Conservation (phyloP, 2,888 invertebrate genomes). For the Pseudoips prasinana region DNA sequence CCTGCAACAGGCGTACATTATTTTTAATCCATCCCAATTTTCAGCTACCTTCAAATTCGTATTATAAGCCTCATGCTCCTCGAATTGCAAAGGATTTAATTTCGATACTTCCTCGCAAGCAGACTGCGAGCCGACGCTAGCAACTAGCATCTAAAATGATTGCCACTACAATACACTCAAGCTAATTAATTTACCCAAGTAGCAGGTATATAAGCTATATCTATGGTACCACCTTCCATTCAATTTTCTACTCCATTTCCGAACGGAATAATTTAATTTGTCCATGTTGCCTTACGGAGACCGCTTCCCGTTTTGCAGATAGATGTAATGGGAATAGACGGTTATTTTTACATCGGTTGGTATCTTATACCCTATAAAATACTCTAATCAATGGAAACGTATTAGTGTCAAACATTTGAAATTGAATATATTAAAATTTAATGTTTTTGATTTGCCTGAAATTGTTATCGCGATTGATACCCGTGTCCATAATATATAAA, state of each 20-base stretch:
- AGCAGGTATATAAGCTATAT: constrained; percentile 16
- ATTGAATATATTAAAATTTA: too few species aligned
- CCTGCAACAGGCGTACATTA: too few species aligned
- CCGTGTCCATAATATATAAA: too few species aligned
- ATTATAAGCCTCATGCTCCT: constrained; percentile 7
- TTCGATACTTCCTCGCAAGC: background rate
- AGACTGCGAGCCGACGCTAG: background rate
- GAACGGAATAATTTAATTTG: constrained; percentile 72
- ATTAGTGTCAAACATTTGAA: too few species aligned
- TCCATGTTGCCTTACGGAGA: constrained; percentile 44
- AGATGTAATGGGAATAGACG: background rate
- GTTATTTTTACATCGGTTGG: background rate
- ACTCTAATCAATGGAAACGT: too few species aligned
- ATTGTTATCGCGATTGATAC: too few species aligned
- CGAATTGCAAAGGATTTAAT: constrained; percentile 1
- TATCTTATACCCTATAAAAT: too few species aligned
- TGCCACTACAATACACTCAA: background rate
- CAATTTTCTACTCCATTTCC: constrained; percentile 76
- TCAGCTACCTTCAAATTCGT: too few species aligned
- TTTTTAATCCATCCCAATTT: too few species aligned
- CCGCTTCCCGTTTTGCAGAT: constrained; percentile 6
- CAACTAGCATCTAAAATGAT: background rate
- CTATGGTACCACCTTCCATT: constrained; percentile 48
- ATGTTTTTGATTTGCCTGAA: too few species aligned
- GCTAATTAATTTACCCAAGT: constrained; percentile 13